phyloP scores from a whole-genome alignment of 2,113 vertebrate genomes.

The Galbula dea region DNA sequence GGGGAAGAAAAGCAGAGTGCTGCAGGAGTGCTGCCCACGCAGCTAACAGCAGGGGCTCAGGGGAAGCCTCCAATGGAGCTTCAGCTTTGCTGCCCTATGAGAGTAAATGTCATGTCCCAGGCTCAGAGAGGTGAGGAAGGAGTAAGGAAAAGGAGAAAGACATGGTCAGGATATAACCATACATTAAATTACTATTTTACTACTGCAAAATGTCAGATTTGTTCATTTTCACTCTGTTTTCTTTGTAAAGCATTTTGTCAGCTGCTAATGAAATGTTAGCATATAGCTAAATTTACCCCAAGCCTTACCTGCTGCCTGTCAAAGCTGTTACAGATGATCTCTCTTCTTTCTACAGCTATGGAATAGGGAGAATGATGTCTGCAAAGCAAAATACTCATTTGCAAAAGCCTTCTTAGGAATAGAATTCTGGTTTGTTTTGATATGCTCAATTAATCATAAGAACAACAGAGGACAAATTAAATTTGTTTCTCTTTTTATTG shows the following conservation, averaged over 20 bases:
- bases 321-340: neutral
- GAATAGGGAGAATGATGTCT: neutral
- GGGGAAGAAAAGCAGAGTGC: neutral
- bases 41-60: neutral
- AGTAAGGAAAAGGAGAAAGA: neutral
- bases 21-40: neutral
- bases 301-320: neutral
- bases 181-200: neutral
- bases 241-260: neutral
- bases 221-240: neutral
- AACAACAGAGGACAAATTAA: constrained; percentile 17
- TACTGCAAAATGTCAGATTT: neutral
- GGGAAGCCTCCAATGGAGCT: neutral
- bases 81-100: neutral
- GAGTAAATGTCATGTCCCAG: neutral
- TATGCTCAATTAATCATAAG: neutral
- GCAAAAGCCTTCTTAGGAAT: neutral
- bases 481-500: constrained; percentile 43
- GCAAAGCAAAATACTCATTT: neutral
- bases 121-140: neutral
- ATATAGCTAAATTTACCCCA: neutral
- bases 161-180: neutral
- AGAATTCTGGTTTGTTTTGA: constrained; percentile 1
- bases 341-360: neutral
- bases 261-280: neutral